Evolutionary conservation across 92 coral and sea anemone genomes (phyloP).

Genomic region (Parazoanthus darwini): DNA sequence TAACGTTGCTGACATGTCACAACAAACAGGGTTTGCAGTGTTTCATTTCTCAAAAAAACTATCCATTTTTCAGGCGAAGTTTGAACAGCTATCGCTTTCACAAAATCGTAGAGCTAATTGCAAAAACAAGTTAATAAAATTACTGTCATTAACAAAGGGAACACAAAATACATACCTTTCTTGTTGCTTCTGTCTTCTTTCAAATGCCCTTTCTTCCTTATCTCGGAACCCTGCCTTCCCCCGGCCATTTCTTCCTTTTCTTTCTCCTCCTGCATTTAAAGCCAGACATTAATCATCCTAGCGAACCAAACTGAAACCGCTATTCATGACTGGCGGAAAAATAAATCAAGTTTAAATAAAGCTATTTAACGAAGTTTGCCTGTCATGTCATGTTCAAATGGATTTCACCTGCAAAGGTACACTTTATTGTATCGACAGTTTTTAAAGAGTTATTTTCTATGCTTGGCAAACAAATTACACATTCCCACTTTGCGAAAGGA

Average conservation of each 20-base stretch:
- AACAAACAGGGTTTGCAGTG: neutral
- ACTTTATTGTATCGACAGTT: no score
- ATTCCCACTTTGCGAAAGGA: no score
- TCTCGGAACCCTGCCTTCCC: conserved; percentile 79
- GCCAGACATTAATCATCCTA: neutral
- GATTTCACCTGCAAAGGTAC: neutral
- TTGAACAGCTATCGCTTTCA: neutral
- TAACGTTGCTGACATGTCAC: neutral
- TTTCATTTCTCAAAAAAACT: neutral
- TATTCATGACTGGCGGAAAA: neutral
- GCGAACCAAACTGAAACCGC: neutral
- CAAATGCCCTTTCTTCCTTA: conserved; percentile 62
- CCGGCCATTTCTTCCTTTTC: conserved; percentile 84
- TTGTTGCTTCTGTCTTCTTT: conserved; percentile 83
- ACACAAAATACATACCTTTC: conserved; percentile 51
- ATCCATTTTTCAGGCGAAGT: neutral
- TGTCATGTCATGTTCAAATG: neutral
- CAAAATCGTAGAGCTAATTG: neutral
- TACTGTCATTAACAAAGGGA: neutral
- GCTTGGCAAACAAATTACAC: no score
- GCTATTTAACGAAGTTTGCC: no score
- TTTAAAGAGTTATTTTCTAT: no score
- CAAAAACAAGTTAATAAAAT: neutral
- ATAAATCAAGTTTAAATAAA: no score
- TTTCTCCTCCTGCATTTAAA: conserved; percentile 80